Percentiles rank a stretch among this genome's conserved stretches.
Evolutionary conservation across 1,140 invertebrate genomes (phyloP).

Genomic region (Sminthurinus signatus): DNA sequence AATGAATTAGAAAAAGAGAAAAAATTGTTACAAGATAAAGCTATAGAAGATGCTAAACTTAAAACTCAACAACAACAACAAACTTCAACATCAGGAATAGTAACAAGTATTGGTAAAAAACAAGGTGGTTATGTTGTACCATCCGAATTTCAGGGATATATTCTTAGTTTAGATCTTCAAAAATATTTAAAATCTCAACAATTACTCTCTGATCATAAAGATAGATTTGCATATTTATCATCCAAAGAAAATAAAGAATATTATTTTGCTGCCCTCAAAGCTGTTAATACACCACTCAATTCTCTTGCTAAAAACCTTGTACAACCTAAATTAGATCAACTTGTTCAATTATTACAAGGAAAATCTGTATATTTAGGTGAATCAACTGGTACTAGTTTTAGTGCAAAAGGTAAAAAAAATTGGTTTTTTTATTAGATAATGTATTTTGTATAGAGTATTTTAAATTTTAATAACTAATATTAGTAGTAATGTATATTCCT

Average conservation of each 20-base stretch:
- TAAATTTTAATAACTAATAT: too few species aligned
- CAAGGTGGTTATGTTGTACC: constrained; percentile 16
- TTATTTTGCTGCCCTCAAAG: constrained; percentile 30
- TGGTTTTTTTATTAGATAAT: too few species aligned
- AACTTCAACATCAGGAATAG: background rate
- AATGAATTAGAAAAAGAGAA: background rate
- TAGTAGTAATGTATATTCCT: background rate
- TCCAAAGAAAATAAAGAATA: constrained; percentile 24
- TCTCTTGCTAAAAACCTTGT: constrained; percentile 10
- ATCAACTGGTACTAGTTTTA: background rate
- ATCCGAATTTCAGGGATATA: constrained; percentile 18
- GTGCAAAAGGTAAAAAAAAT: constrained; percentile 2
- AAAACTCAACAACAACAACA: constrained; percentile 4
- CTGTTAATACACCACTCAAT: constrained; percentile 35
- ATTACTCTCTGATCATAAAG: constrained; percentile 16
- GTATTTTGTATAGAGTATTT: too few species aligned
- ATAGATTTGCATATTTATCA: constrained; percentile 14
- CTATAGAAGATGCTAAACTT: too few species aligned
- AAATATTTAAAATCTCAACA: constrained; percentile 24
- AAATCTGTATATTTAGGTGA: constrained; percentile 18
- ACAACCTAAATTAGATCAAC: constrained; percentile 23
- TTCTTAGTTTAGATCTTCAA: constrained; percentile 26
- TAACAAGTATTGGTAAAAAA: too few species aligned
- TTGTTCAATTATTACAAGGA: constrained; percentile 27
- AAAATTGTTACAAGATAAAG: background rate